These are phyloP conservation scores for Anoplolepis gracilipes DNA, from an alignment of 1,140 invertebrate species.

Conservation along the genomic window DNA sequence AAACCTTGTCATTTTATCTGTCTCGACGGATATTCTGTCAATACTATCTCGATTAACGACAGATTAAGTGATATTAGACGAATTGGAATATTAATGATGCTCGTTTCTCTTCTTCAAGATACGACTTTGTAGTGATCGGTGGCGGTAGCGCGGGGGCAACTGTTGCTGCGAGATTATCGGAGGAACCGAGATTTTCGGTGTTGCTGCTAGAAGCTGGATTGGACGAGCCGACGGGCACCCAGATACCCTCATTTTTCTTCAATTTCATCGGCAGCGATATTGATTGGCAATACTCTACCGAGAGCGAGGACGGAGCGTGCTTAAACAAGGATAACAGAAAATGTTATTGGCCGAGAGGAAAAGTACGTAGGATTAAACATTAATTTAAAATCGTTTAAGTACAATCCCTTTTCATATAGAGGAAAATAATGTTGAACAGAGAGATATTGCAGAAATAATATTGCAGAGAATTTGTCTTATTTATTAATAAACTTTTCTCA, in stretches of 20 bases:
- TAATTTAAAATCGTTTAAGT: too few species aligned
- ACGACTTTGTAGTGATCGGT: slow-evolving; percentile 95
- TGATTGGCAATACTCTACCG: slow-evolving; percentile 95
- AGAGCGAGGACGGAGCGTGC: slow-evolving; percentile 94
- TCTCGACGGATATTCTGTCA: neutral
- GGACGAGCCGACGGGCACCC: slow-evolving; percentile 93
- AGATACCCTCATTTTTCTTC: slow-evolving; percentile 94
- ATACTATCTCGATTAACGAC: too few species aligned
- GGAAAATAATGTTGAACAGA: too few species aligned
- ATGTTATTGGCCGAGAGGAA: slow-evolving; percentile 94
- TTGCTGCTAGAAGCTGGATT: slow-evolving; percentile 93
- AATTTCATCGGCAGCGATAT: slow-evolving; percentile 93
- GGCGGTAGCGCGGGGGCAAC: slow-evolving; percentile 95
- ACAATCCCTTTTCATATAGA: too few species aligned
- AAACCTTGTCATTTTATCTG: neutral
- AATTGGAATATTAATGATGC: too few species aligned
- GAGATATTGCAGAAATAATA: too few species aligned
- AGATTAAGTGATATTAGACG: too few species aligned
- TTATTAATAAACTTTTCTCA: too few species aligned
- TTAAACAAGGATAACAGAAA: slow-evolving; percentile 90
- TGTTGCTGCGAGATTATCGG: slow-evolving; percentile 92
- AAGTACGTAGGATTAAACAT: slow-evolving; percentile 85
- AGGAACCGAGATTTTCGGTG: slow-evolving; percentile 92
- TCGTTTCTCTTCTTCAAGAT: slow-evolving; percentile 83
- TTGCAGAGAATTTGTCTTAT: too few species aligned